Conservation (phyloP, 1,140 invertebrate species). For the Drosophila grimshawi region DNA sequence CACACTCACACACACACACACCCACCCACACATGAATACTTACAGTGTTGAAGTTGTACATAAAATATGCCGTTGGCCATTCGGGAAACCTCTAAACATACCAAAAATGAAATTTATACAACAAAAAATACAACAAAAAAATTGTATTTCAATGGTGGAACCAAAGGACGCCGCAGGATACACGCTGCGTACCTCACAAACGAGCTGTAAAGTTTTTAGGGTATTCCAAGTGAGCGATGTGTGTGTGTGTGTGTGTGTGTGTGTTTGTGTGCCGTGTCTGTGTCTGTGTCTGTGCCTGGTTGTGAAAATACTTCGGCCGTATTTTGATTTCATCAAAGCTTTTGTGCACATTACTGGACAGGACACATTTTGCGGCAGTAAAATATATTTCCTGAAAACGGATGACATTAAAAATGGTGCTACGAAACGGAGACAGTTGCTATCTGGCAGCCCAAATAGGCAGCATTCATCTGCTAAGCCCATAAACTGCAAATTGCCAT, state of each 20-base stretch:
- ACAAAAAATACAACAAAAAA: slow-evolving; percentile 61
- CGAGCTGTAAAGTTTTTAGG: slow-evolving; percentile 74
- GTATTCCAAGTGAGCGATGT: slow-evolving; percentile 9
- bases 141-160: slow-evolving; percentile 49
- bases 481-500: slow-evolving; percentile 56
- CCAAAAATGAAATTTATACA: slow-evolving; percentile 83
- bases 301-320: slow-evolving; percentile 74
- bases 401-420: slow-evolving; percentile 48
- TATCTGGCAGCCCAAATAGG: slow-evolving; percentile 1
- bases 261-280: slow-evolving; percentile 16
- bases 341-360: slow-evolving; percentile 70
- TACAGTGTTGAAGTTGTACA: slow-evolving; percentile 79
- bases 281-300: slow-evolving; percentile 33
- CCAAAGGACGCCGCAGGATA: slow-evolving; percentile 69
- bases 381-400: slow-evolving; percentile 38
- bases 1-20: slow-evolving; percentile 15
- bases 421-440: slow-evolving; percentile 6
- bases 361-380: slow-evolving; percentile 63
- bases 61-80: slow-evolving; percentile 75
- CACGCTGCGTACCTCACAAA: slow-evolving; percentile 75
- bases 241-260: slow-evolving; percentile 20
- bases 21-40: slow-evolving; percentile 46
- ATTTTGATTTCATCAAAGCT: slow-evolving; percentile 81
- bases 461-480: slow-evolving; percentile 20
- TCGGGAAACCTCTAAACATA: slow-evolving; percentile 75